Evolutionary conservation across 2,113 vertebrate genomes (phyloP), one percentile per base, ranked within the genome.

Genomic region (Trogon surrucura): DNA sequence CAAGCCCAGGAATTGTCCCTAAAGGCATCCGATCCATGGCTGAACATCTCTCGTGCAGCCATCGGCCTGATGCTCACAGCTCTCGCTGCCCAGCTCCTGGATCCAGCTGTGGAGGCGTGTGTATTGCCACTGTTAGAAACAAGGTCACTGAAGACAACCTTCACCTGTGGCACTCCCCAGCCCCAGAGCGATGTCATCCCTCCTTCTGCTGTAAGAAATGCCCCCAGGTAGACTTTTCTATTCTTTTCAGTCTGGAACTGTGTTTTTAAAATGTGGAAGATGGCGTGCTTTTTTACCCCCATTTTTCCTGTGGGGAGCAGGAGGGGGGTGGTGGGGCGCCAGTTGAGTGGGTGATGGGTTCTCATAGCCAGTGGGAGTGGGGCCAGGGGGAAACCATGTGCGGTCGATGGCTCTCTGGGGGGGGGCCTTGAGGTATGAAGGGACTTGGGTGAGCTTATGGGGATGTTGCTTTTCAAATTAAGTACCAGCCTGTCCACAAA

Each of bases 271-370:
- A 38, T 16, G 17, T 3, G 36, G 26, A 65, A 34, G 16, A 12
- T 71, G 53, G 38, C 19, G 16, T 26, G 58, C 3, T 14, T 64
- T 45, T 38, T 44, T n/a, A 3, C 16, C 16, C 5, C 5, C 32
- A 3, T 16, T 85, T 91, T 53, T 66, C 36, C 51, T 27, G 20
- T 0, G 1, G 48, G 74, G 25, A 85, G 66, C 3, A 5, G 51
- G 25, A 65, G 9, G 13, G 15, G 9, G 26, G 11, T n/a, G 22
- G 20, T 1, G 2, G 44, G 13, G 18, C 41, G 26, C 12, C n/a
- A 57, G 36, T 25, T 1, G 9, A 34, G 32, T 1, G 21, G 13
- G 20, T 1, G 2, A 21, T 2, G 18, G 5, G 1, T 11, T 53
- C 27, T 56, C 3, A 2, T 51, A 53, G 85, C 51, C 48, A 71